Conservation (phyloP, 2,113 vertebrate genomes). For the Silurus glanis region DNA sequence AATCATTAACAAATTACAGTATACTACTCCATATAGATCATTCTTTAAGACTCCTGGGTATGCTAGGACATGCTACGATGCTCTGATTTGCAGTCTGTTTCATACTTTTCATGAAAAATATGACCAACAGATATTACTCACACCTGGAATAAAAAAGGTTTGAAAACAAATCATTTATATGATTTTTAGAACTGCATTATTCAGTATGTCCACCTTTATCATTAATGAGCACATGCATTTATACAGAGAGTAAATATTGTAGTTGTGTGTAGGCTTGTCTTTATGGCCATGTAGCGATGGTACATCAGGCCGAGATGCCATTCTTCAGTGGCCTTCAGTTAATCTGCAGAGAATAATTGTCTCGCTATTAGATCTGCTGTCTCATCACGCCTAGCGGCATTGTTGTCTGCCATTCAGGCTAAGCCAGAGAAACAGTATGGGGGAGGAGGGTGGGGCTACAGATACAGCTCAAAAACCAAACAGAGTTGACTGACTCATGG, state of each 20-base stretch:
- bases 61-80: too few relatives aligned
- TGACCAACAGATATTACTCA: neutral
- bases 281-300: neutral
- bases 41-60: too few relatives aligned
- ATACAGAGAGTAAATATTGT: neutral
- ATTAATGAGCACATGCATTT: neutral
- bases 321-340: slow-evolving; percentile 35
- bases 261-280: slow-evolving; percentile 8
- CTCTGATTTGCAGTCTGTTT: neutral
- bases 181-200: neutral
- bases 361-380: slow-evolving; percentile 58
- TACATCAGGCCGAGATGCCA: slow-evolving; percentile 31
- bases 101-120: neutral
- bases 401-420: slow-evolving; percentile 55
- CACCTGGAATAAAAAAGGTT: neutral
- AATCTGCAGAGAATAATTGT: slow-evolving; percentile 50
- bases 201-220: neutral
- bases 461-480: slow-evolving; percentile 25
- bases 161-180: neutral
- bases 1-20: too few relatives aligned
- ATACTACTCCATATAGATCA: too few relatives aligned
- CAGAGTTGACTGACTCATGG: slow-evolving; percentile 17
- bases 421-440: slow-evolving; percentile 47
- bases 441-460: neutral
- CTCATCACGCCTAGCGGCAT: slow-evolving; percentile 49